These are phyloP conservation scores for Rhodophaea formosa DNA, from an alignment of 2,888 invertebrate genomes.

Conservation along the genomic window DNA sequence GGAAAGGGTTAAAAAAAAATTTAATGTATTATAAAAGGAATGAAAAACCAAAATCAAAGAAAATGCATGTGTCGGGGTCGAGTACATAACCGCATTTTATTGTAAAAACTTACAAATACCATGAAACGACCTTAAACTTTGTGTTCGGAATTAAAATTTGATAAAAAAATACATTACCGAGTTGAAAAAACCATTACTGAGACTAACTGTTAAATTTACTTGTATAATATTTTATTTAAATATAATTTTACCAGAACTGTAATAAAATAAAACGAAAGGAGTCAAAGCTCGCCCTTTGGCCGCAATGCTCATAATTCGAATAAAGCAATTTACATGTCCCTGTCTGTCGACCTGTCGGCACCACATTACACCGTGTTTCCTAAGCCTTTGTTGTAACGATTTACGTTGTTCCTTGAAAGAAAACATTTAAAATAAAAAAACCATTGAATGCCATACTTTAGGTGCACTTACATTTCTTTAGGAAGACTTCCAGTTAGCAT, in stretches of 20 bases:
- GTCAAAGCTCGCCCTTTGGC: neutral
- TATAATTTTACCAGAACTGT: neutral
- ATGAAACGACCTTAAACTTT: neutral
- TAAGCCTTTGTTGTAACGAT: conserved; percentile 6
- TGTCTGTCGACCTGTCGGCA: neutral
- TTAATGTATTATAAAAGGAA: no score
- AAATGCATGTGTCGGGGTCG: no score
- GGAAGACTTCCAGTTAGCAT: no score
- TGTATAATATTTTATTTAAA: no score
- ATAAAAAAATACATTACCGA: neutral
- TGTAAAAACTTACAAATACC: no score
- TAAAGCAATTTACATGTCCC: neutral
- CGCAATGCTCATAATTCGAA: neutral
- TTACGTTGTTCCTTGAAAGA: neutral
- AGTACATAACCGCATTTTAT: no score
- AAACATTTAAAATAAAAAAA: neutral
- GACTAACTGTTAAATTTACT: no score
- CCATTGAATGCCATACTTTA: no score
- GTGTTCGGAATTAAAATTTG: neutral
- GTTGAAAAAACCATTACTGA: no score
- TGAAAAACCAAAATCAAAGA: no score
- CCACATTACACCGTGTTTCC: neutral
- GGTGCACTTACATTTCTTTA: no score
- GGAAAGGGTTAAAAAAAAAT: no score
- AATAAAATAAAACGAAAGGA: neutral